Conservation (phyloP, 2,113 vertebrate genomes). For the Loxodonta africana region DNA sequence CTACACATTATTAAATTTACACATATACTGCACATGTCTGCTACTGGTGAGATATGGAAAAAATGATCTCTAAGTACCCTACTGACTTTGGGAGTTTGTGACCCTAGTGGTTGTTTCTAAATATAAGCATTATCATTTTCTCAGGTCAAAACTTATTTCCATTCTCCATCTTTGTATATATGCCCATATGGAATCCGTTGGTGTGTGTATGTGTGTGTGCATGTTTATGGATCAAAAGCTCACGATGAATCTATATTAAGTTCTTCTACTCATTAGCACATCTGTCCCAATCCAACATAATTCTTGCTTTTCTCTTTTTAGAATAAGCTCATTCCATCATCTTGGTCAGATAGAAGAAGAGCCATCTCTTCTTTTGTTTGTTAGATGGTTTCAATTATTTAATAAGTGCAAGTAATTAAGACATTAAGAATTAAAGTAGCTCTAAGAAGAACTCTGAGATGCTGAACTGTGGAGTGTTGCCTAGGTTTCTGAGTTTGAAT, state of each 20-base stretch:
- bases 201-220: neutral
- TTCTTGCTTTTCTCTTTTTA: constrained; percentile 63
- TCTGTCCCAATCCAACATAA: neutral
- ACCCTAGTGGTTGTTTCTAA: neutral
- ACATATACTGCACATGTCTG: neutral
- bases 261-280: constrained; percentile 55
- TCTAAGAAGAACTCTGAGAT: constrained; percentile 80
- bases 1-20: neutral
- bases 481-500: constrained; percentile 79
- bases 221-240: neutral
- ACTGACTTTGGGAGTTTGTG: neutral
- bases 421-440: constrained; percentile 90
- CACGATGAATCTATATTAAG: constrained; percentile 18
- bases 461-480: constrained; percentile 66
- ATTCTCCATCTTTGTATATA: neutral
- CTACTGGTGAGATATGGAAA: neutral
- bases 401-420: constrained; percentile 88
- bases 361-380: constrained; percentile 86
- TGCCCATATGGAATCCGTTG: neutral
- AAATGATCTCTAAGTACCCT: neutral
- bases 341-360: constrained; percentile 74
- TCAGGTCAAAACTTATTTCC: neutral
- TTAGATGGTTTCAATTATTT: constrained; percentile 88
- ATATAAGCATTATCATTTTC: neutral
- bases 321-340: constrained; percentile 1